These are phyloP conservation scores for Halictus quadricinctus DNA, from an alignment of 2,888 invertebrate species.

Conservation along the genomic window DNA sequence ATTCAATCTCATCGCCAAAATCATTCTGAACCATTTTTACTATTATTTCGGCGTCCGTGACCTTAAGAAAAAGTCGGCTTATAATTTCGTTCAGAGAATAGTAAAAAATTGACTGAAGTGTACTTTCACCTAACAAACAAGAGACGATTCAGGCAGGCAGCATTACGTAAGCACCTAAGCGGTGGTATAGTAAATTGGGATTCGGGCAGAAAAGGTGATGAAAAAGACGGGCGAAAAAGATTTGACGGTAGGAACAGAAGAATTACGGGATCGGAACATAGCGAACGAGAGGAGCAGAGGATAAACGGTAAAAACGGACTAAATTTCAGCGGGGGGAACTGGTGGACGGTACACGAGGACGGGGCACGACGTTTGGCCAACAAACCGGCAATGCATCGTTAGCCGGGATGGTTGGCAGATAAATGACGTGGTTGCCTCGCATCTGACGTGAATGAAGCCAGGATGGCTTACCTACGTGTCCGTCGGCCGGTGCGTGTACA, in stretches of 20 bases:
- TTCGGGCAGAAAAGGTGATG: not conserved
- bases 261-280: not conserved
- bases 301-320: constrained; percentile 28
- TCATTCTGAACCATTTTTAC: no score
- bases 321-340: constrained; percentile 32
- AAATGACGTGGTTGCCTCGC: constrained; percentile 79
- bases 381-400: constrained; percentile 78
- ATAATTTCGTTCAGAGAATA: no score
- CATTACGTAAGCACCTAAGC: not conserved
- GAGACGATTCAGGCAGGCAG: no score
- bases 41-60: no score
- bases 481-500: constrained; percentile 49
- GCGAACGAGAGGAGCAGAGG: not conserved
- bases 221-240: not conserved
- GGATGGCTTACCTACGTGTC: constrained; percentile 74
- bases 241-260: not conserved
- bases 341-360: constrained; percentile 43
- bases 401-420: constrained; percentile 76
- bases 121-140: no score
- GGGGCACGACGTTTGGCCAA: constrained; percentile 54
- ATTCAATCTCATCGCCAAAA: no score
- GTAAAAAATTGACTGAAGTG: no score
- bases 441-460: constrained; percentile 80
- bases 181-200: not conserved
- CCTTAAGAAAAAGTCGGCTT: no score